Percentiles rank a stretch among this genome's conserved stretches.
These are phyloP conservation scores for Drosophila rellima DNA, from an alignment of 2,888 invertebrate genomes.

Conservation along the genomic window DNA sequence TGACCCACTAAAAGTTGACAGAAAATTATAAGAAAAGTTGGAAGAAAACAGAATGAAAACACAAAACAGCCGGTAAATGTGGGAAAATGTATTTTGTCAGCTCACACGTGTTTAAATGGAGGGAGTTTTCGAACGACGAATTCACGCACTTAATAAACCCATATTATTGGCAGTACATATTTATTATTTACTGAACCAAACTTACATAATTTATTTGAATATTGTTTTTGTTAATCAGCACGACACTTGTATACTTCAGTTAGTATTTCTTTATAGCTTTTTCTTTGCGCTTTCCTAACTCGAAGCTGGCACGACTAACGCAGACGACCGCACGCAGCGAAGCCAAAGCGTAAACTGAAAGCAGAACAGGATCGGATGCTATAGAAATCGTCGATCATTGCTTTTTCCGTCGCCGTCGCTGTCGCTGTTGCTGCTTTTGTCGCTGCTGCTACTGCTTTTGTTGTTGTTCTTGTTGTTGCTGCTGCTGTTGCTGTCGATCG, in stretches of 20 bases:
- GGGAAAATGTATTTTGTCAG: conserved; percentile 20
- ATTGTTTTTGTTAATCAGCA: conserved; percentile 33
- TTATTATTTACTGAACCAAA: conserved; percentile 16
- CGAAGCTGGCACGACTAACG: conserved; percentile 47
- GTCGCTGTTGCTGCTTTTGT: conserved; percentile 9
- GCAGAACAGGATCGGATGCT: conserved; percentile 68
- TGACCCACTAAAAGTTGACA: conserved; percentile 59
- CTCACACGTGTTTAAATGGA: conserved; percentile 47
- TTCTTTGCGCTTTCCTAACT: conserved; percentile 9
- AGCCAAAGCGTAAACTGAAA: conserved; percentile 73
- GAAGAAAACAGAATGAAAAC: conserved; percentile 16
- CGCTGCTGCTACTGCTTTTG: background rate
- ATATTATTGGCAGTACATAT: conserved; percentile 5
- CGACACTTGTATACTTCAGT: conserved; percentile 25
- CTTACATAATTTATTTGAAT: conserved; percentile 61
- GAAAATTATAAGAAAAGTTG: conserved; percentile 7
- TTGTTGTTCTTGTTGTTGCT: background rate
- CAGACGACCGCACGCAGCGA: conserved; percentile 74
- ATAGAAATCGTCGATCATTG: conserved; percentile 61
- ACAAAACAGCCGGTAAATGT: conserved; percentile 44
- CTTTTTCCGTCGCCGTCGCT: conserved; percentile 6
- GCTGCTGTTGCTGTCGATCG: conserved; percentile 28
- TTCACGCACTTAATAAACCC: conserved; percentile 25
- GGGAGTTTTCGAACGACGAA: background rate
- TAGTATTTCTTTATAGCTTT: background rate